These are phyloP conservation scores for Polyergus mexicanus DNA, from an alignment of 1,140 invertebrate genomes.

Conservation along the genomic window DNA sequence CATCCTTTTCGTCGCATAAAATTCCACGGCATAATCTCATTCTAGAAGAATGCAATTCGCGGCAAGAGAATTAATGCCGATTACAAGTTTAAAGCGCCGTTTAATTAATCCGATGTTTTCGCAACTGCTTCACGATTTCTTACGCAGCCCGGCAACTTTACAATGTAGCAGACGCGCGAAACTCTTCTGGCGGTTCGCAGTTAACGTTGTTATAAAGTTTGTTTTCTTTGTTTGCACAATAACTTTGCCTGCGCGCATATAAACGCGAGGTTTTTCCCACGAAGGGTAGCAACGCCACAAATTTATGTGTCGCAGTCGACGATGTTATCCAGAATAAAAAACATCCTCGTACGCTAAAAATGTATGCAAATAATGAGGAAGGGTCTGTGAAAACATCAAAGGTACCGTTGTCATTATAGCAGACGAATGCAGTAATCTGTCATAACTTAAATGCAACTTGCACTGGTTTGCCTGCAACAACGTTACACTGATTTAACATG, in stretches of 20 bases:
- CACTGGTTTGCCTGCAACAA: conserved; percentile 37
- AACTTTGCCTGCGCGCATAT: conserved; percentile 26
- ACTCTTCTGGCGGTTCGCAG: conserved; percentile 15
- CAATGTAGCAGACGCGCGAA: conserved; percentile 12
- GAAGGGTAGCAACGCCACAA: not conserved
- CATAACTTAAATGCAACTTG: conserved; percentile 57
- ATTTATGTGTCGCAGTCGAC: conserved; percentile 27
- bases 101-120: conserved; percentile 60
- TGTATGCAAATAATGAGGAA: not conserved
- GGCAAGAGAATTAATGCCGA: conserved; percentile 43
- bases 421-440: conserved; percentile 8
- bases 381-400: not conserved
- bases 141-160: conserved; percentile 25
- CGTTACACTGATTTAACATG: conserved; percentile 56
- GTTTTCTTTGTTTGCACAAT: conserved; percentile 54
- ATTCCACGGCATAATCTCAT: conserved; percentile 26
- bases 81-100: conserved; percentile 55
- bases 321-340: not conserved
- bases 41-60: conserved; percentile 31
- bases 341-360: not conserved
- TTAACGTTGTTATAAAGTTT: conserved; percentile 51
- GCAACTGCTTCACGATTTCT: conserved; percentile 37
- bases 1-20: not conserved
- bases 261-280: conserved; percentile 25
- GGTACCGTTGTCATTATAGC: not conserved